Evolutionary conservation across 2,113 vertebrate genomes (phyloP).

Genomic region (Camelus dromedarius): DNA sequence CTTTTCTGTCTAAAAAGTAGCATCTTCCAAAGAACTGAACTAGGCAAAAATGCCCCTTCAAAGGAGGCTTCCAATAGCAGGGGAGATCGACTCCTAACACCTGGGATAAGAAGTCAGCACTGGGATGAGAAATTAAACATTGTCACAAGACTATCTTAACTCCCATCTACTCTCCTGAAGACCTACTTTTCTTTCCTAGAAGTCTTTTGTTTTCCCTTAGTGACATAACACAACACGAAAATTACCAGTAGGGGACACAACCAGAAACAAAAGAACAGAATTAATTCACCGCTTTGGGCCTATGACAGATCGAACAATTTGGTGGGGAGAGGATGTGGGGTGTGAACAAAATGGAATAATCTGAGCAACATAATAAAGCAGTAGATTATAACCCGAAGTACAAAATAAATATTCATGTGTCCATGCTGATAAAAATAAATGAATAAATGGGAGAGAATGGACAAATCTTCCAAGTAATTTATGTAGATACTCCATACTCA

Average conservation of each 20-base stretch:
- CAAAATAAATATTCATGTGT: neutral
- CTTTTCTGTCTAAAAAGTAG: neutral
- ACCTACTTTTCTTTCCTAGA: neutral
- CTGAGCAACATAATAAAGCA: slow-evolving; percentile 6
- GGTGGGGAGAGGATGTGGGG: neutral
- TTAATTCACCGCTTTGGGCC: neutral
- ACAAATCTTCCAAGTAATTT: neutral
- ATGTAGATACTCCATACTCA: neutral
- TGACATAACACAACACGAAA: neutral
- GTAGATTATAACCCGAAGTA: neutral
- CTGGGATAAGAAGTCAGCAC: neutral
- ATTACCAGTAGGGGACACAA: neutral
- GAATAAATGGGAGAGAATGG: neutral
- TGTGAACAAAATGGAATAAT: neutral
- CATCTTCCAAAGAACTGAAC: neutral
- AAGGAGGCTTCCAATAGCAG: neutral
- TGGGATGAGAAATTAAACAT: neutral
- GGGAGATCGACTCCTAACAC: neutral
- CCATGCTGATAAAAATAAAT: neutral
- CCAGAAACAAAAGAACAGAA: neutral
- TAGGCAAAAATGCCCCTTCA: neutral
- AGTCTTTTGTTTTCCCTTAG: neutral
- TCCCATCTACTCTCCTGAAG: neutral
- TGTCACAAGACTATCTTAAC: neutral
- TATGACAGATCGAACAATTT: neutral